phyloP scores from a whole-genome alignment of 2,797 vertebrate genomes.

The Rhadinocentrus ornatus region DNA sequence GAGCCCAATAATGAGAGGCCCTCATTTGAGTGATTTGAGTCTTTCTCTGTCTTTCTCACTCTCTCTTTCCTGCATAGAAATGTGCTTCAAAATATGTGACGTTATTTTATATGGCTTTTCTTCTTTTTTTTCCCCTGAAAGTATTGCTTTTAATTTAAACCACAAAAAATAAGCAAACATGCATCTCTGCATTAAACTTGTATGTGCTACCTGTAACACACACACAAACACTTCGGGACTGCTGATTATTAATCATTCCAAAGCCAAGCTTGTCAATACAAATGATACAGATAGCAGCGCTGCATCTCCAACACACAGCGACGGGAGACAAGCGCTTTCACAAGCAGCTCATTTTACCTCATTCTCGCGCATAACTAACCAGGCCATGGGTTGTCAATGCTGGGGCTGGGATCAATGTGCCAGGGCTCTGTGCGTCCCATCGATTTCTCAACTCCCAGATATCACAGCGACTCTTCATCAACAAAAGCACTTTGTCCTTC shows the following conservation, averaged over 20 bases:
- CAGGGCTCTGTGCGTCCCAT: constrained; percentile 84
- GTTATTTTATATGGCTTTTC: constrained; percentile 31
- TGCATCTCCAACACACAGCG: constrained; percentile 65
- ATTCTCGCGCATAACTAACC: constrained; percentile 86
- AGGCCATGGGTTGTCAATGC: constrained; percentile 88
- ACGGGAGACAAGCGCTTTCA: constrained; percentile 80
- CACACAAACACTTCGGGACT: constrained; percentile 69
- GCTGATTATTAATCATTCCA: constrained; percentile 89
- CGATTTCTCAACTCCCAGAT: constrained; percentile 89
- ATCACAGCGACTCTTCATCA: constrained; percentile 88
- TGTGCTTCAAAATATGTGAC: constrained; percentile 58
- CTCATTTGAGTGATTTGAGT: constrained; percentile 84
- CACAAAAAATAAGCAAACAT: constrained; percentile 45
- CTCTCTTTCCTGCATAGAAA: constrained; percentile 50
- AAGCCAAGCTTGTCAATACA: constrained; percentile 85
- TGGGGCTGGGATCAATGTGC: constrained; percentile 84
- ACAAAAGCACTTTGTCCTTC: constrained; percentile 89
- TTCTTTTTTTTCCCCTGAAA: constrained; percentile 45
- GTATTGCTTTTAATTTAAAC: constrained; percentile 47
- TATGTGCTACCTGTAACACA: constrained; percentile 16
- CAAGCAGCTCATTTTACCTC: constrained; percentile 85
- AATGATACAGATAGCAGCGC: constrained; percentile 63
- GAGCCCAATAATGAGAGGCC: constrained; percentile 84
- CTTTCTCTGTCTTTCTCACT: constrained; percentile 47
- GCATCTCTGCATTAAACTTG: constrained; percentile 77